Percentiles rank a stretch among this genome's conserved stretches.
phyloP scores from a whole-genome alignment of 1,140 invertebrate species.

The Cryptotermes secundus region DNA sequence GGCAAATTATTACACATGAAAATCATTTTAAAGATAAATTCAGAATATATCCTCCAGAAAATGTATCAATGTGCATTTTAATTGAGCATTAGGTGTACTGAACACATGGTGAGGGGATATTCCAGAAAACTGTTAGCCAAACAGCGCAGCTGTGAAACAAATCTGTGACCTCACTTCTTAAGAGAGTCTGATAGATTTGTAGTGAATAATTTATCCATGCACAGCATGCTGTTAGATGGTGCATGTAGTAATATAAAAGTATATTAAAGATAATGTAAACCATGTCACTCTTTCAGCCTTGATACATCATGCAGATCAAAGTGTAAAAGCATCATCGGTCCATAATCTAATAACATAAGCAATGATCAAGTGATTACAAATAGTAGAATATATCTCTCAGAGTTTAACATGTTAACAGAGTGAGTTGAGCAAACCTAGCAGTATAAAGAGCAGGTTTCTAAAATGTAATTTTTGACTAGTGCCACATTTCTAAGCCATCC shows the following conservation, averaged over 20 bases:
- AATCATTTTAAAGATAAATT: too few species aligned
- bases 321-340: not conserved
- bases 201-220: not conserved
- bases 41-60: too few species aligned
- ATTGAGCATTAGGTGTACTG: too few species aligned
- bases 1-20: too few species aligned
- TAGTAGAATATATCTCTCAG: slow-evolving; percentile 32
- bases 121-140: too few species aligned
- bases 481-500: not conserved
- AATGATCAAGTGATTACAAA: not conserved
- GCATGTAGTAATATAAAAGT: not conserved
- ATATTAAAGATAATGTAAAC: too few species aligned
- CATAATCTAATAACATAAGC: not conserved
- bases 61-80: too few species aligned
- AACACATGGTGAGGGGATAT: too few species aligned
- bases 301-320: not conserved
- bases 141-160: not conserved
- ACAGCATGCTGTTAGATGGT: not conserved
- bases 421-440: slow-evolving; percentile 49
- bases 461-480: slow-evolving; percentile 45
- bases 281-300: not conserved
- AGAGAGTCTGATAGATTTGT: not conserved
- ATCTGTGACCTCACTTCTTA: not conserved
- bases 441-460: slow-evolving; percentile 51
- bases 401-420: slow-evolving; percentile 17